phyloP scores from a whole-genome alignment of 2,888 invertebrate genomes.

The Eristalis pertinax region DNA sequence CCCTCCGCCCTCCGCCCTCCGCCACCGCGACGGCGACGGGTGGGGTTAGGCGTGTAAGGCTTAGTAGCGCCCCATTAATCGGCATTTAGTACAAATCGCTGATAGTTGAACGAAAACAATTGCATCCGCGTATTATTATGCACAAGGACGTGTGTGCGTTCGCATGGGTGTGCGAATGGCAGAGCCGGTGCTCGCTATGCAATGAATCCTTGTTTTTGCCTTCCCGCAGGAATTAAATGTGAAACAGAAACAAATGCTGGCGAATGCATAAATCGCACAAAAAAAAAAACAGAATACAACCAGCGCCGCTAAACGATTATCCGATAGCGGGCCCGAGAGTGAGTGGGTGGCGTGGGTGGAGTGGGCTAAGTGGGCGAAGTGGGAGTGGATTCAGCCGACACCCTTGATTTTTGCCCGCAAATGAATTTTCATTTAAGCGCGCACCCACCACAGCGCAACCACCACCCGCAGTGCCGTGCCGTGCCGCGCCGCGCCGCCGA shows the following conservation, averaged over 20 bases:
- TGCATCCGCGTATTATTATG: slow-evolving; percentile 60
- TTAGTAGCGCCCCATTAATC: slow-evolving; percentile 52
- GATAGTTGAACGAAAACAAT: slow-evolving; percentile 71
- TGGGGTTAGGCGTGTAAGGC: not conserved
- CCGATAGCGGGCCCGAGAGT: not conserved
- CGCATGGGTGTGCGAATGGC: not conserved
- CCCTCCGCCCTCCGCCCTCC: too few species aligned
- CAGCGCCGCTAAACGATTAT: slow-evolving; percentile 42
- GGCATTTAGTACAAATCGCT: slow-evolving; percentile 71
- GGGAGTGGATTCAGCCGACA: slow-evolving; percentile 42
- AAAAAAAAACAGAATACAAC: not conserved
- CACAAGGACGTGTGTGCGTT: slow-evolving; percentile 38
- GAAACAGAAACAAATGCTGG: slow-evolving; percentile 52
- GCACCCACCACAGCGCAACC: slow-evolving; percentile 57
- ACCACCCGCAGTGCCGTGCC: slow-evolving; percentile 17
- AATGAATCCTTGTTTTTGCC: slow-evolving; percentile 1
- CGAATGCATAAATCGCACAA: slow-evolving; percentile 58
- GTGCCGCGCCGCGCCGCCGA: slow-evolving; percentile 19
- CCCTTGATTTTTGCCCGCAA: slow-evolving; percentile 49
- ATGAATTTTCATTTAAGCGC: slow-evolving; percentile 68
- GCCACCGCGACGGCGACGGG: not conserved
- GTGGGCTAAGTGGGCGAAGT: slow-evolving; percentile 12
- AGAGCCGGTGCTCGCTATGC: not conserved
- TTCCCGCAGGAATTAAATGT: slow-evolving; percentile 62
- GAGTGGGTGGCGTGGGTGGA: not conserved